Evolutionary conservation across 2,888 invertebrate species (phyloP), one percentile per base, ranked within the genome.

Genomic region (Imbricaverruca yamaguchii): DNA sequence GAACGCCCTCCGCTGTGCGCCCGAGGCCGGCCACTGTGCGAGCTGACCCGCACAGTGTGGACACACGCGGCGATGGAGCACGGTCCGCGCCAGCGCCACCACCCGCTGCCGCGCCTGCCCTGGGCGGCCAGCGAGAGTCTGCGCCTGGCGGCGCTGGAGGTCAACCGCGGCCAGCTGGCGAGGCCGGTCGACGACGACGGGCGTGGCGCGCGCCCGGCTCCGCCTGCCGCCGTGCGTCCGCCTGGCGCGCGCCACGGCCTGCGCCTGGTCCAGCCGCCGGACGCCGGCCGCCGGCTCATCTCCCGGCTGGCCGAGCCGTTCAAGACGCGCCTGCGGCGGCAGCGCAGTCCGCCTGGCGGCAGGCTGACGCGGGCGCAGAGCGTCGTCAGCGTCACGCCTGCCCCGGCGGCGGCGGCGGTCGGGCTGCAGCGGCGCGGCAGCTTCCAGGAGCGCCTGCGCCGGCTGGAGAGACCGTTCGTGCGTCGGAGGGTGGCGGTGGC

Each of bases 401-500:
- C 57, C 57, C 15, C 59, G 59, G 21, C 53, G 53, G 21, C 74
- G 53, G 53, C 74, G 8, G 74, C 11, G 10, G 65, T 9, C 2
- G 74, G 74, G 0, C 18, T 74, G 18, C 15, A 53, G 74, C 74
- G 74, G 53, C 74, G 74, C 53, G 53, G 74, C 74, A 74, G 74
- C 74, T 74, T 74, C 53, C 74, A 74, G 74, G 74, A 74, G 74
- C 15, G 53, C 53, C 74, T 74, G 53, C 74, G 74, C 12, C 25
- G 25, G 15, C 53, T 74, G 15, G 74, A 74, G 25, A 10, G 53
- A 18, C 74, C 74, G 15, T 74, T 74, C 74, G 74, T 53, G 18
- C 39, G 74, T 7, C 74, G 74, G 6, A 10, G 74, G 8, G 7
- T 18, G 7, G 53, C 0, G 23, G 65, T 8, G 8, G 74, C 53